These are phyloP conservation scores for Oryzias melastigma DNA, from an alignment of 2,113 vertebrate species.

Conservation along the genomic window DNA sequence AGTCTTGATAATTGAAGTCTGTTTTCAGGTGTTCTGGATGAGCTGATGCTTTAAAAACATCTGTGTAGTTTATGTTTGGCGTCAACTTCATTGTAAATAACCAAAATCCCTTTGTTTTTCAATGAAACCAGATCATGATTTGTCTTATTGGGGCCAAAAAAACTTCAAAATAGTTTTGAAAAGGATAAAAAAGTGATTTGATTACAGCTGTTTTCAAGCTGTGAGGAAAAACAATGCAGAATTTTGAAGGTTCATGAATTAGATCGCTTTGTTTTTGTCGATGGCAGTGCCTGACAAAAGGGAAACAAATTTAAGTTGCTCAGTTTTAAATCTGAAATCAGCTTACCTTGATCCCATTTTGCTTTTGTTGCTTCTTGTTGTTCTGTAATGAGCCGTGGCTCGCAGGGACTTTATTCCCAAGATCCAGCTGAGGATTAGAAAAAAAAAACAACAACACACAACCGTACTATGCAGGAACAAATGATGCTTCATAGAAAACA, in stretches of 20 bases:
- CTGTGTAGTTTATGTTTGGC: too few species aligned
- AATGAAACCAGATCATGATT: too few species aligned
- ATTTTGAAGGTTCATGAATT: conserved; percentile 29
- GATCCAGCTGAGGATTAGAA: conserved; percentile 54
- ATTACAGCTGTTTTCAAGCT: too few species aligned
- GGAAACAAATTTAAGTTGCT: conserved; percentile 61
- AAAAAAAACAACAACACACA: conserved; percentile 18
- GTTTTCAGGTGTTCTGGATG: too few species aligned
- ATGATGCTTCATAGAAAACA: conserved; percentile 27
- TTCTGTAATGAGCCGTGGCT: conserved; percentile 51
- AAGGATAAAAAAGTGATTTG: too few species aligned
- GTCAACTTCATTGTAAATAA: too few species aligned
- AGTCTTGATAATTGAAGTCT: too few species aligned
- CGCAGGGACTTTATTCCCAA: conserved; percentile 4
- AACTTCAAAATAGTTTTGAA: too few species aligned
- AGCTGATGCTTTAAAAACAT: too few species aligned
- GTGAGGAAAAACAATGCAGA: conserved; percentile 1
- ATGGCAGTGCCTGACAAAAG: conserved; percentile 32
- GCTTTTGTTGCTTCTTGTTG: conserved; percentile 55
- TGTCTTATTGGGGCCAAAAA: too few species aligned
- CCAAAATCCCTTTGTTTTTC: too few species aligned
- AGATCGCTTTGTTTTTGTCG: conserved; percentile 68
- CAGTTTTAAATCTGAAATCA: conserved; percentile 74
- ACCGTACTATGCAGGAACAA: conserved; percentile 23
- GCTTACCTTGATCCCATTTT: conserved; percentile 74